Evolutionary conservation across 2,113 vertebrate species (phyloP).

Genomic region (Mirza zaza): DNA sequence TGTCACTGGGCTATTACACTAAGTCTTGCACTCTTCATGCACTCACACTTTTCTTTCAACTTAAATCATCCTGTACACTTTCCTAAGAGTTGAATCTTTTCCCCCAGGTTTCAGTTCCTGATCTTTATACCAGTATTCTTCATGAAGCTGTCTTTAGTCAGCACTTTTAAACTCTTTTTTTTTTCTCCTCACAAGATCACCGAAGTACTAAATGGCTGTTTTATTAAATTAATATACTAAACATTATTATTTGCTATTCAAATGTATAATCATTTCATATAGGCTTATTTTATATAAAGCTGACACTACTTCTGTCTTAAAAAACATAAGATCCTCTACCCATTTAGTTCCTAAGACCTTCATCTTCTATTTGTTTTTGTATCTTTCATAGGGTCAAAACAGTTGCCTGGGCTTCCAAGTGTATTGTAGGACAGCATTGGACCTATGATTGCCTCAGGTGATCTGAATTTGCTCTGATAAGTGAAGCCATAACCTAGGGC

Average conservation of each 20-base stretch:
- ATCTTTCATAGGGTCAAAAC: not conserved
- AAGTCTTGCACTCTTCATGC: not conserved
- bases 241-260: not conserved
- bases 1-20: rapidly evolving
- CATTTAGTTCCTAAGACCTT: not conserved
- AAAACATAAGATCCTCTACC: not conserved
- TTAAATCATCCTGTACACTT: not conserved
- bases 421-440: not conserved
- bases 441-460: too few relatives aligned
- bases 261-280: not conserved
- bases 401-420: not conserved
- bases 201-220: not conserved
- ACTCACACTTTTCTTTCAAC: too few relatives aligned
- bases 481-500: not conserved
- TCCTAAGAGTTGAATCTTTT: not conserved
- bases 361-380: not conserved
- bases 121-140: not conserved
- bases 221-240: not conserved
- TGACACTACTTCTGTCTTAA: not conserved
- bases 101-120: not conserved
- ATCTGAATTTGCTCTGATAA: not conserved
- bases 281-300: not conserved
- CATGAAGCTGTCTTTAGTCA: not conserved
- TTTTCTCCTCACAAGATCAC: not conserved
- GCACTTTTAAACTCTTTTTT: not conserved